A percentile compares a stretch with the other conserved stretches of the same genome.
phyloP scores from a whole-genome alignment of 2,797 vertebrate species.

The Coilia nasus region DNA sequence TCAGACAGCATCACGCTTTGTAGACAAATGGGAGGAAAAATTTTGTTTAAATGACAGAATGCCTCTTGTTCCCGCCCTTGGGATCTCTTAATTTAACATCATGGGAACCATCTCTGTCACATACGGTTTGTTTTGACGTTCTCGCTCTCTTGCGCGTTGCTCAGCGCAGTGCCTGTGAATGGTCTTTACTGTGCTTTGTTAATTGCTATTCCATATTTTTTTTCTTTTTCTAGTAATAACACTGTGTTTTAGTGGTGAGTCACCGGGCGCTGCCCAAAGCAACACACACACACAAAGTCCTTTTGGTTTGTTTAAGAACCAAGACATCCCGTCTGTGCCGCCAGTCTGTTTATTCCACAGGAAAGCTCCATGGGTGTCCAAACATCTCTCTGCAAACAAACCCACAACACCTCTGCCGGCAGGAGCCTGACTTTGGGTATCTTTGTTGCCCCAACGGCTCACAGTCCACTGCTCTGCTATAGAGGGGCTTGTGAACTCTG shows the following conservation, averaged over 20 bases:
- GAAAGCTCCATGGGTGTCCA: slow-evolving; percentile 41
- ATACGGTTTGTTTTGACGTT: neutral
- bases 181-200: slow-evolving; percentile 33
- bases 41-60: slow-evolving; percentile 26
- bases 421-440: neutral
- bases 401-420: neutral
- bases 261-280: slow-evolving; percentile 39
- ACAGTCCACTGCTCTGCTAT: neutral
- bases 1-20: slow-evolving; percentile 13
- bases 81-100: slow-evolving; percentile 39
- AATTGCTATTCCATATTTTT: slow-evolving; percentile 52
- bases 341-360: slow-evolving; percentile 49
- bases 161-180: slow-evolving; percentile 10
- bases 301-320: slow-evolving; percentile 47
- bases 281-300: slow-evolving; percentile 45
- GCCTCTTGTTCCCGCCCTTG: slow-evolving; percentile 19
- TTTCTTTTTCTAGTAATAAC: slow-evolving; percentile 33
- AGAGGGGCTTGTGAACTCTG: neutral
- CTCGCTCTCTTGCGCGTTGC: neutral
- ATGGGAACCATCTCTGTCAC: slow-evolving; percentile 39
- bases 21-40: slow-evolving; percentile 12
- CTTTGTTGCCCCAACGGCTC: neutral
- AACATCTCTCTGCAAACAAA: slow-evolving; percentile 40
- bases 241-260: slow-evolving; percentile 39
- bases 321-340: slow-evolving; percentile 47